phyloP scores from a whole-genome alignment of 1,140 invertebrate genomes.

The Drosophila quadrilineata region DNA sequence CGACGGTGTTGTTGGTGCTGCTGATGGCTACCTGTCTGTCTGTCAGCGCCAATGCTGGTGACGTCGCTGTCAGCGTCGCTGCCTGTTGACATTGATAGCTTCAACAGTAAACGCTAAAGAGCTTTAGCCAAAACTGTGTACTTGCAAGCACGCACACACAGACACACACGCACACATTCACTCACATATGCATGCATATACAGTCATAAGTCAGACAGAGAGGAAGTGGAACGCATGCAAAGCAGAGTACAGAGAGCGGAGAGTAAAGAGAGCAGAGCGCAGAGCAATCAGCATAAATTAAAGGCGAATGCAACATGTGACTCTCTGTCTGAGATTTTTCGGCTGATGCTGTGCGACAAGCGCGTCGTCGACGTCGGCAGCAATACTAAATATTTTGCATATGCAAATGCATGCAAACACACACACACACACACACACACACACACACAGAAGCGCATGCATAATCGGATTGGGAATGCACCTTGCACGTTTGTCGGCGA shows the following conservation, averaged over 20 bases:
- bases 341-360: constrained; percentile 38
- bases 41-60: constrained; percentile 5
- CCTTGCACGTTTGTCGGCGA: constrained; percentile 47
- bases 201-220: constrained; percentile 9
- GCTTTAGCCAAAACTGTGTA: constrained; percentile 18
- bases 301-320: constrained; percentile 72
- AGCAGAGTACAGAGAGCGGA: too few relatives aligned
- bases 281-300: constrained; percentile 67
- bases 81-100: constrained; percentile 72
- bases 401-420: constrained; percentile 57
- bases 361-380: constrained; percentile 11
- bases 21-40: constrained; percentile 62
- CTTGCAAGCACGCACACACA: constrained; percentile 7
- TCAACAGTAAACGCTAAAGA: constrained; percentile 60
- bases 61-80: constrained; percentile 23
- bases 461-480: constrained; percentile 44
- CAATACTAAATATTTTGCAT: constrained; percentile 67
- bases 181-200: background rate
- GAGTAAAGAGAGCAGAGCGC: too few relatives aligned
- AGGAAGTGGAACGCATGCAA: constrained; percentile 3
- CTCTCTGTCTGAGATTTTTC: constrained; percentile 63
- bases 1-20: constrained; percentile 8
- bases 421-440: constrained; percentile 14
- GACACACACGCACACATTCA: constrained; percentile 4
- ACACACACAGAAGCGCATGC: constrained; percentile 18